These are phyloP conservation scores for Melospiza melodia DNA, from an alignment of 2,113 vertebrate species.

Conservation along the genomic window DNA sequence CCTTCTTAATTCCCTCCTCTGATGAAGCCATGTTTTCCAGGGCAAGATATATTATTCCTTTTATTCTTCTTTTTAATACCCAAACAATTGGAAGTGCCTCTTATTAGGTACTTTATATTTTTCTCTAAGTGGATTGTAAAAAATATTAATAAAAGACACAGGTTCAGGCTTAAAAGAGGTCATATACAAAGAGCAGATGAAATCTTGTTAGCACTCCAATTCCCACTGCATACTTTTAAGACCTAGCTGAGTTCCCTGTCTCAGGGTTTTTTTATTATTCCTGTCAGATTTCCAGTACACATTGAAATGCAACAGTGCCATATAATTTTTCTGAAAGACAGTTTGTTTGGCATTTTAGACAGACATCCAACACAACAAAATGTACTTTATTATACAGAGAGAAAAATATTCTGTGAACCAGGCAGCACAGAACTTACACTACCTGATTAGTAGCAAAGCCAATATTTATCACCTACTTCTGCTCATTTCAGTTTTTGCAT, in stretches of 20 bases:
- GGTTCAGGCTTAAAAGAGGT: not conserved
- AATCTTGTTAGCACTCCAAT: constrained; percentile 20
- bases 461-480: constrained; percentile 49
- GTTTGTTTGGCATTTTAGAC: constrained; percentile 66
- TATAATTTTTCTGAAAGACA: constrained; percentile 62
- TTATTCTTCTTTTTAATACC: not conserved
- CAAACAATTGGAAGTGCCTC: not conserved
- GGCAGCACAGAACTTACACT: constrained; percentile 22
- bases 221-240: constrained; percentile 20
- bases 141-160: not conserved
- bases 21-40: not conserved
- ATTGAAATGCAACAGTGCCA: constrained; percentile 58
- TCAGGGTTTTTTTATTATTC: constrained; percentile 37
- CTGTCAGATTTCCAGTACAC: constrained; percentile 52
- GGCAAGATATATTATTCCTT: not conserved
- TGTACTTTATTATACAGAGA: constrained; percentile 53
- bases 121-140: not conserved
- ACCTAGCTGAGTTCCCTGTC: not conserved
- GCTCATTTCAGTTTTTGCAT: constrained; percentile 6
- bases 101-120: not conserved
- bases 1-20: not conserved
- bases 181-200: not conserved
- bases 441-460: constrained; percentile 31
- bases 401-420: constrained; percentile 48
- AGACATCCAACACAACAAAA: constrained; percentile 56